Evolutionary conservation across 2,888 invertebrate genomes (phyloP).

Genomic region (Ophion slaviceki): DNA sequence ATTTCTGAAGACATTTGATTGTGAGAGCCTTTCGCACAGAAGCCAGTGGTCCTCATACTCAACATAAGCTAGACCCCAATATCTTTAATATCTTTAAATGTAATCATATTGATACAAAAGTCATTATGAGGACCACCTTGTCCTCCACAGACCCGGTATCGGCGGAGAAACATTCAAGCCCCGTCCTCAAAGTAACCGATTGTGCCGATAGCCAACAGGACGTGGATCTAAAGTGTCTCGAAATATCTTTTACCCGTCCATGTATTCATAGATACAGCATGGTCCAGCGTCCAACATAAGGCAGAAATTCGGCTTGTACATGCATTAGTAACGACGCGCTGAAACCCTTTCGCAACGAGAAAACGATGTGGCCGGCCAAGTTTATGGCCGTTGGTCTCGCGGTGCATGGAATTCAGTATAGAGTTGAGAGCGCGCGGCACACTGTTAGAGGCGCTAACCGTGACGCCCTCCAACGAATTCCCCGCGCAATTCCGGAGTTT

Average conservation of each 20-base stretch:
- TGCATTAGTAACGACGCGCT: conserved; percentile 47
- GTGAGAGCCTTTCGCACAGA: not conserved
- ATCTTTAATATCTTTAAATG: not conserved
- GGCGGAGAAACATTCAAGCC: not conserved
- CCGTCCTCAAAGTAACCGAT: not conserved
- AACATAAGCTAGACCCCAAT: not conserved
- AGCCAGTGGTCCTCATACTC: not conserved
- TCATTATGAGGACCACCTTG: not conserved
- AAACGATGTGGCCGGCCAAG: conserved; percentile 61
- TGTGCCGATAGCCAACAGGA: not conserved
- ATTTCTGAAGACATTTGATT: not conserved
- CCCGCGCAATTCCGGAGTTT: conserved; percentile 70
- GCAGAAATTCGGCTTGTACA: conserved; percentile 35
- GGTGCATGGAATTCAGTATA: conserved; percentile 61
- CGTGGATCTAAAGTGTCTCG: not conserved
- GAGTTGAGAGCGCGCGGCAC: conserved; percentile 30
- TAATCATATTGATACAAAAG: not conserved
- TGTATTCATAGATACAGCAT: not conserved
- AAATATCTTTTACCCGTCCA: not conserved
- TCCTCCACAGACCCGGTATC: not conserved
- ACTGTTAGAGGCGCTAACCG: conserved; percentile 70
- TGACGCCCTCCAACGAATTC: conserved; percentile 74
- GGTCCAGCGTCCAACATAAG: conserved; percentile 8
- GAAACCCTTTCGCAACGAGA: conserved; percentile 49
- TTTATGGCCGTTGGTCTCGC: conserved; percentile 70